These are phyloP conservation scores for Aphelenchoides bicaudatus DNA, from an alignment of 2,888 invertebrate genomes.

Conservation along the genomic window DNA sequence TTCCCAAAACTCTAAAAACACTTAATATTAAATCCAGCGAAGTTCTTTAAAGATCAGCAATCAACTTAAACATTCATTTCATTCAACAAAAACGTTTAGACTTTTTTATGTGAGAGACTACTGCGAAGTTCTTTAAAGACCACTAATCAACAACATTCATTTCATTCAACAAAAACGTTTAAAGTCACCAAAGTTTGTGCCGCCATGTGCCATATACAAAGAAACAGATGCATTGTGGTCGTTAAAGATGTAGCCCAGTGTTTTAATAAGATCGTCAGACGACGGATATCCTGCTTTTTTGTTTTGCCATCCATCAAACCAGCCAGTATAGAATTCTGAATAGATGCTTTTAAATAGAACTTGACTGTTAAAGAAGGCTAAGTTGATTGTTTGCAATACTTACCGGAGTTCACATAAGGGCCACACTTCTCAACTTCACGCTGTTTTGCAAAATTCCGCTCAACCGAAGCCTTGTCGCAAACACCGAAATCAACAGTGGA, in stretches of 20 bases:
- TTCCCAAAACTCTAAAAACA: slow-evolving; percentile 29
- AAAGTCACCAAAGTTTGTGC: slow-evolving; percentile 19
- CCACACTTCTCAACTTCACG: slow-evolving; percentile 17
- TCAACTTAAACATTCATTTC: no score
- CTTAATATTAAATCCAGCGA: no score
- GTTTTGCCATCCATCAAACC: slow-evolving; percentile 16
- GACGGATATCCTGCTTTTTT: background rate
- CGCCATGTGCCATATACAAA: slow-evolving; percentile 25
- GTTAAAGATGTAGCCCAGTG: slow-evolving; percentile 14
- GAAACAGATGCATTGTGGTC: slow-evolving; percentile 31
- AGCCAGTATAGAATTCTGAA: slow-evolving; percentile 16
- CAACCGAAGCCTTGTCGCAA: background rate
- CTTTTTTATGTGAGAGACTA: no score
- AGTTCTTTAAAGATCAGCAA: no score
- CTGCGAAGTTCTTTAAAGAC: no score
- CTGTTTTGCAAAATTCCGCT: slow-evolving; percentile 7
- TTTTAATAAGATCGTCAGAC: background rate
- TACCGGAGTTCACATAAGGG: slow-evolving; percentile 19
- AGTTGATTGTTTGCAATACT: background rate
- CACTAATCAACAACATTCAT: no score
- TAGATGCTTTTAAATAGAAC: slow-evolving; percentile 1
- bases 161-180: no score
- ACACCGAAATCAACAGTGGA: slow-evolving; percentile 19
- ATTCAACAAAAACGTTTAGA: no score
- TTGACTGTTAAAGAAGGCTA: slow-evolving; percentile 5